phyloP scores from a whole-genome alignment of 2,888 invertebrate species.

The Eupithecia insigniata region DNA sequence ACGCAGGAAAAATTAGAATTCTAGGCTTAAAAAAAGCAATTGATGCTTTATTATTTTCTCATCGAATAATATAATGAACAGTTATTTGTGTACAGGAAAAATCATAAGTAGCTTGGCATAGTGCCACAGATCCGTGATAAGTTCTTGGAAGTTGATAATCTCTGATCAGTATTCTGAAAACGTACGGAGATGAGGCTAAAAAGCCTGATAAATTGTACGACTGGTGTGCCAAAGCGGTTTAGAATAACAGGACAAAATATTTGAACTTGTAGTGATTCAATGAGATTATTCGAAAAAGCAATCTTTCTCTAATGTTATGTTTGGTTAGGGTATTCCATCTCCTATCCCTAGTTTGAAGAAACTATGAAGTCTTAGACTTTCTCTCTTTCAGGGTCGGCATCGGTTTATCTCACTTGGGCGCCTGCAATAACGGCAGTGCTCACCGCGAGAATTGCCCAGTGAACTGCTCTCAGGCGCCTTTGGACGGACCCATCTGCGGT shows the following conservation, averaged over 20 bases:
- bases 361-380: conserved; percentile 1
- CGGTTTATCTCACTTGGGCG: conserved; percentile 93
- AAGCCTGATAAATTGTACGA: conserved; percentile 19
- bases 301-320: not conserved
- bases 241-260: conserved; percentile 9
- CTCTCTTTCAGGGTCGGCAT: conserved; percentile 87
- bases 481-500: conserved; percentile 95
- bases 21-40: too few relatives aligned
- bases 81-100: conserved; percentile 4
- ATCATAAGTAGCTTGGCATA: conserved; percentile 6
- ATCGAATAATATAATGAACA: not conserved
- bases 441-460: conserved; percentile 95
- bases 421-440: conserved; percentile 90
- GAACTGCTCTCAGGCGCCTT: conserved; percentile 92
- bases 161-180: conserved; percentile 24
- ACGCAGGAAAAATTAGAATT: too few relatives aligned
- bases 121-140: conserved; percentile 7
- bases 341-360: not conserved
- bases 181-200: conserved; percentile 15
- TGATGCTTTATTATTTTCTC: too few relatives aligned
- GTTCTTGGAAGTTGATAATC: conserved; percentile 5
- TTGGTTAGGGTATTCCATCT: not conserved
- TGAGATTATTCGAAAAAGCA: not conserved
- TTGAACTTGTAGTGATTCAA: not conserved
- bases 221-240: conserved; percentile 24